These are phyloP conservation scores for Mesocentrotus franciscanus DNA, from an alignment of 53 echinoderm and acorn worm genomes.

Conservation along the genomic window DNA sequence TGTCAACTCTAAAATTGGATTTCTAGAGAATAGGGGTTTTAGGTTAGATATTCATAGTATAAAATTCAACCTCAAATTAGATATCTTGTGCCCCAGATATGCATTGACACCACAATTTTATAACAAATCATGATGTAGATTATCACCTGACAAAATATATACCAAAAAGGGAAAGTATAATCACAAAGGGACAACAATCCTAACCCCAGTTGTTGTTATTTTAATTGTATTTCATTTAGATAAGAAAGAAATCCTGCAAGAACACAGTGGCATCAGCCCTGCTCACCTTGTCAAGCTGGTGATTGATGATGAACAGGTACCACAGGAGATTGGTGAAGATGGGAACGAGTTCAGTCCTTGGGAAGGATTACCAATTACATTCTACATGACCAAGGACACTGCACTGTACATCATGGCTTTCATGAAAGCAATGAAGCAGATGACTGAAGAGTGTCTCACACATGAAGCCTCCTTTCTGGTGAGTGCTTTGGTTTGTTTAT, in stretches of 20 bases:
- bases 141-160: not conserved
- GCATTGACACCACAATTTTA: too few species aligned
- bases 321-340: not conserved
- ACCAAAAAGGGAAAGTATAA: not conserved
- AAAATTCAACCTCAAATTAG: not conserved
- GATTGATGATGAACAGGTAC: slow-evolving; percentile 30
- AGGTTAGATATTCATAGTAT: not conserved
- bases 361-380: slow-evolving; percentile 62
- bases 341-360: slow-evolving; percentile 50
- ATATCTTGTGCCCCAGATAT: not conserved
- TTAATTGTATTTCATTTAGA: not conserved
- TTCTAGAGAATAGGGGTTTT: too few species aligned
- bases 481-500: not conserved
- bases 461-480: slow-evolving; percentile 4
- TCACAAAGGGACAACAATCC: not conserved
- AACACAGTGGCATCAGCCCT: not conserved
- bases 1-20: too few species aligned
- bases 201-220: not conserved
- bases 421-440: not conserved
- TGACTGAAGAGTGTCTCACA: slow-evolving; percentile 49
- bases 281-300: slow-evolving; percentile 44
- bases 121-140: too few species aligned
- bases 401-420: not conserved
- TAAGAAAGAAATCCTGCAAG: not conserved
- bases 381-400: slow-evolving; percentile 39